Conservation (phyloP, 92 coral and sea anemone genomes). For the Bergia sp. region DNA sequence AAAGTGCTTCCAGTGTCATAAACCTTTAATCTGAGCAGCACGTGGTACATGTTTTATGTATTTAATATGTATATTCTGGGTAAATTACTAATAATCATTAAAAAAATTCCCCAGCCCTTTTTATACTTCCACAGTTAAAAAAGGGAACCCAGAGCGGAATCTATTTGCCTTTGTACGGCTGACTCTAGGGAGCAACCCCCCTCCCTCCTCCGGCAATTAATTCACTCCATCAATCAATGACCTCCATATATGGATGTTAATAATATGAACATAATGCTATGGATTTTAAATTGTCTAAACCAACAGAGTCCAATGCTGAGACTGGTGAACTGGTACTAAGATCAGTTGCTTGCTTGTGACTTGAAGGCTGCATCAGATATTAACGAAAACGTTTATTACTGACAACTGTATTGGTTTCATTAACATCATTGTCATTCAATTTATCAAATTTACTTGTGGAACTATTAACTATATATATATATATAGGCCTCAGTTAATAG, state of each 20-base stretch:
- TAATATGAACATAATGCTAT: background rate
- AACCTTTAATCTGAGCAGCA: background rate
- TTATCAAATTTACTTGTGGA: background rate
- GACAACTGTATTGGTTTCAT: background rate
- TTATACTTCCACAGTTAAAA: background rate
- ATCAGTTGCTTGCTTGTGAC: conserved; percentile 14
- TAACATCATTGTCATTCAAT: background rate
- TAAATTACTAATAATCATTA: too few relatives aligned
- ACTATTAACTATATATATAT: background rate
- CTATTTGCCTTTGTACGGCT: background rate
- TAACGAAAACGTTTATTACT: background rate
- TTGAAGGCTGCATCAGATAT: conserved; percentile 10
- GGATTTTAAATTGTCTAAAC: background rate
- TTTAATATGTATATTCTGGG: background rate
- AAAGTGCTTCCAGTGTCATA: background rate
- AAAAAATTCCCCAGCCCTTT: background rate
- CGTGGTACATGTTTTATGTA: background rate
- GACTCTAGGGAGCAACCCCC: background rate
- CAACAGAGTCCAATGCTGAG: conserved; percentile 5
- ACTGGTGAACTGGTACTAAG: conserved; percentile 2
- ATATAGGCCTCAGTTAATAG: too few relatives aligned
- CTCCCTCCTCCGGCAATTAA: background rate
- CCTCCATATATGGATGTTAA: background rate
- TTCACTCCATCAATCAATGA: background rate
- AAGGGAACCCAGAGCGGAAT: background rate